These are phyloP conservation scores for Yponomeuta sedellus DNA, from an alignment of 2,888 invertebrate species.

Conservation along the genomic window DNA sequence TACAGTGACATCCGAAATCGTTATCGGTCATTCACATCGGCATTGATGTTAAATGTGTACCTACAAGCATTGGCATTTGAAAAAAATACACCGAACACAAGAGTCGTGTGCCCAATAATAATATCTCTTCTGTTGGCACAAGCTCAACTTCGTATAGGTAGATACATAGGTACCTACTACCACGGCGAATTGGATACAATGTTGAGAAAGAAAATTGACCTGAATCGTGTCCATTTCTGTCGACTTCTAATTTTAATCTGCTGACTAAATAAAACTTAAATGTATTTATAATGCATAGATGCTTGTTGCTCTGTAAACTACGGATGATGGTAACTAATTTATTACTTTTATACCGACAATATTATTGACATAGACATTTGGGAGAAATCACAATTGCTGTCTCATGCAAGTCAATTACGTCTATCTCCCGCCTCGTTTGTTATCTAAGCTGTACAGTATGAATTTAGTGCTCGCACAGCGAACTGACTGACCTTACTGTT, in stretches of 20 bases:
- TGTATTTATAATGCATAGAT: too few relatives aligned
- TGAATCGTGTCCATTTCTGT: constrained; percentile 30
- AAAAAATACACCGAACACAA: constrained; percentile 13
- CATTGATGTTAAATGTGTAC: not conserved
- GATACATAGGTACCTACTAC: constrained; percentile 19
- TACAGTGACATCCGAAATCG: not conserved
- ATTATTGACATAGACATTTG: not conserved
- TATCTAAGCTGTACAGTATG: constrained; percentile 62
- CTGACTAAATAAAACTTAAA: too few relatives aligned
- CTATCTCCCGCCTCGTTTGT: constrained; percentile 66
- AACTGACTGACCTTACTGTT: constrained; percentile 50
- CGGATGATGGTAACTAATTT: constrained; percentile 19
- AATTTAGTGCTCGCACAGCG: constrained; percentile 45
- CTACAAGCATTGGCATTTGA: constrained; percentile 1
- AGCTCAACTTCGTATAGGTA: constrained; percentile 41
- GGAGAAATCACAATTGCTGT: constrained; percentile 62
- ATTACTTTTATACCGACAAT: not conserved
- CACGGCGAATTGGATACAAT: constrained; percentile 27
- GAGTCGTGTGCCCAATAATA: constrained; percentile 31
- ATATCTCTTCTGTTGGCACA: constrained; percentile 43
- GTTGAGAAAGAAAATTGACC: constrained; percentile 43
- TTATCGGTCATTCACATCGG: constrained; percentile 11
- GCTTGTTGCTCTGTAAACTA: too few relatives aligned
- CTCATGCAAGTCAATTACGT: constrained; percentile 71
- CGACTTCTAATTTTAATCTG: constrained; percentile 11